A percentile compares a stretch with the other conserved stretches of the same genome.
Conservation (phyloP, 2,113 vertebrate species). For the Carassius gibelio region DNA sequence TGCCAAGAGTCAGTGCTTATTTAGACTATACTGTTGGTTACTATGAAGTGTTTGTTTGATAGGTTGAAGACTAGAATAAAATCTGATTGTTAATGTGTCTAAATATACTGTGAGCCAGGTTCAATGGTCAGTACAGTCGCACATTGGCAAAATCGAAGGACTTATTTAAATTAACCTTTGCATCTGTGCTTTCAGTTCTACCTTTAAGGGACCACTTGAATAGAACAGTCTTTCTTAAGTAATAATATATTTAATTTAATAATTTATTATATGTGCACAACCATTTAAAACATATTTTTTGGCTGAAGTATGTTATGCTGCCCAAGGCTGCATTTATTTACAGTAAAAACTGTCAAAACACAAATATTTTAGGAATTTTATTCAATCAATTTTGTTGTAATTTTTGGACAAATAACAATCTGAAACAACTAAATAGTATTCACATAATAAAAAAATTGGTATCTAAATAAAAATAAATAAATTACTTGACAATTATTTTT, state of each 20-base stretch:
- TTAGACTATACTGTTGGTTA: background rate
- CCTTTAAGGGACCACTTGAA: background rate
- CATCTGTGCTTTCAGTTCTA: background rate
- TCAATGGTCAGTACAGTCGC: background rate
- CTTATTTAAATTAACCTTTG: background rate
- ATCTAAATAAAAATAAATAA: no score
- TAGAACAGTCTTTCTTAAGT: background rate
- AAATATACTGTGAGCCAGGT: background rate
- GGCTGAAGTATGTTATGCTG: background rate
- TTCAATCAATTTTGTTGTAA: no score
- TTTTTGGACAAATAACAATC: no score
- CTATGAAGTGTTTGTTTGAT: background rate
- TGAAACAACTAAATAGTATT: no score
- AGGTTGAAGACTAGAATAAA: background rate
- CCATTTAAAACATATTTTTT: background rate
- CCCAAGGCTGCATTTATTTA: background rate
- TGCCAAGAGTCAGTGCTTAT: conserved; percentile 1
- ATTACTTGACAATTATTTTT: no score
- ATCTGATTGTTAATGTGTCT: background rate
- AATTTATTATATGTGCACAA: background rate
- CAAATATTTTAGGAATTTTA: no score
- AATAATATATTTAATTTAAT: background rate
- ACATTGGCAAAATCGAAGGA: background rate
- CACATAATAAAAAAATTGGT: no score
- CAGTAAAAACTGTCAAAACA: background rate